These are phyloP conservation scores for Mormyrus lacerda DNA, from an alignment of 2,113 vertebrate species.

Conservation along the genomic window DNA sequence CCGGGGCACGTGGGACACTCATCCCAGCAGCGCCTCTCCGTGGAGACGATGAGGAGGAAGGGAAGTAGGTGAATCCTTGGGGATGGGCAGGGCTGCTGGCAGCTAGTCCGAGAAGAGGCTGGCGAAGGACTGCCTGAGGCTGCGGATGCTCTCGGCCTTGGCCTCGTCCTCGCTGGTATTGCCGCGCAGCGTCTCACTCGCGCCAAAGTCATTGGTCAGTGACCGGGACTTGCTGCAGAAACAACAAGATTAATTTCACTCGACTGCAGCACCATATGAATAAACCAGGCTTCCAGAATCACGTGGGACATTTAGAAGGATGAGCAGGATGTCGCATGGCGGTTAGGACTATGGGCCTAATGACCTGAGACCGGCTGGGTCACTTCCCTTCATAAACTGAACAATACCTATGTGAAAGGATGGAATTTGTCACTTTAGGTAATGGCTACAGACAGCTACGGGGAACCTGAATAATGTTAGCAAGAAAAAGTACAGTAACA, in stretches of 20 bases:
- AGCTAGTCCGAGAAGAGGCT: conserved; percentile 89
- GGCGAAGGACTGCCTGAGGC: conserved; percentile 90
- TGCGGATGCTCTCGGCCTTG: conserved; percentile 92
- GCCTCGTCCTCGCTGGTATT: conserved; percentile 79
- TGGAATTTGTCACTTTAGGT: not conserved
- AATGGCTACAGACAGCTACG: not conserved
- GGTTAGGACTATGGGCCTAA: not conserved
- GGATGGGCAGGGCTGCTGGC: not conserved
- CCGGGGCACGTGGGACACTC: not conserved
- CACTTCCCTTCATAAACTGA: not conserved
- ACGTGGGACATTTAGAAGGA: not conserved
- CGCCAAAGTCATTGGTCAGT: conserved; percentile 84
- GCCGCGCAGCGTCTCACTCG: conserved; percentile 71
- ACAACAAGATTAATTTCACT: not conserved
- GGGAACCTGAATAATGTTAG: not conserved
- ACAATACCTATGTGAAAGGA: not conserved
- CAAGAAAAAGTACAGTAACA: not conserved
- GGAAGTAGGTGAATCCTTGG: not conserved
- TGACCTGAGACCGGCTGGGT: not conserved
- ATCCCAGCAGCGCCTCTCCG: not conserved
- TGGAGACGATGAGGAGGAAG: conserved; percentile 1
- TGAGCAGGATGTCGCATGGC: not conserved
- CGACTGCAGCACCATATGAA: not conserved
- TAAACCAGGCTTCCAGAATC: not conserved
- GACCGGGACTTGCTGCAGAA: conserved; percentile 87